Base-by-base conservation (phyloP, 2,888 invertebrate species). In the Ernsta delagoae region DNA sequence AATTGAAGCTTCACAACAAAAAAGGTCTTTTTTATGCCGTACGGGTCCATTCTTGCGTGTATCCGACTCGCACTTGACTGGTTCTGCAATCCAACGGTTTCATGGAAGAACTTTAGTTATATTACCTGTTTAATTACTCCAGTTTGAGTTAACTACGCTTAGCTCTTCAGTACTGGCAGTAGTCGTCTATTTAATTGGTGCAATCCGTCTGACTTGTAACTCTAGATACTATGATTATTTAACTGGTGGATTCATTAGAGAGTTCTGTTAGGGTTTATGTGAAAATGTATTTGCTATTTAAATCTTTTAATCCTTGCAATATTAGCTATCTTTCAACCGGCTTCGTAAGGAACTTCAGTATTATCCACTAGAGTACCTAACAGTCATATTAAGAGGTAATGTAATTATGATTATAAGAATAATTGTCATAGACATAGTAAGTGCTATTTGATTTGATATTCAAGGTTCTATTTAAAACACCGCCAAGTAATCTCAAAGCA, bases 61-160 rank as follows among this genome's bases (percentile, higher is more conserved):
- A n/a, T n/a, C n/a, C n/a, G n/a, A n/a, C n/a, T n/a, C n/a, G n/a
- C n/a, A n/a, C n/a, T n/a, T n/a, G n/a, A n/a, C n/a, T n/a, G n/a
- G n/a, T n/a, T n/a, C n/a, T n/a, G n/a, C 61, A 67, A 54, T 53
- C 12, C 65, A 59, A 59, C 67, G 67, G 54, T 54, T 67, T 56
- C 60, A 31, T 31, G 61, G 12, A 61, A 57, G 61, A 57, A 57
- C 61, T 68, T 68, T 62, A 68, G 56, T 56, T 53, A 48, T 59
- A 65, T 43, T 61, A 62, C 56, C 54, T 54, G 61, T 67, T 67
- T 67, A 61, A 67, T 67, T 67, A 56, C 67, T 56, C 67, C 56
- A 61, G 56, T 56, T 67, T 54, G 34, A 36, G 43, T 11, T 68
- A 36, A 61, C 41, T 36, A 36, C 36, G 36, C 2, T 36, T 36